phyloP scores from a whole-genome alignment of 2,888 invertebrate species.

The Zelleria hepariella region DNA sequence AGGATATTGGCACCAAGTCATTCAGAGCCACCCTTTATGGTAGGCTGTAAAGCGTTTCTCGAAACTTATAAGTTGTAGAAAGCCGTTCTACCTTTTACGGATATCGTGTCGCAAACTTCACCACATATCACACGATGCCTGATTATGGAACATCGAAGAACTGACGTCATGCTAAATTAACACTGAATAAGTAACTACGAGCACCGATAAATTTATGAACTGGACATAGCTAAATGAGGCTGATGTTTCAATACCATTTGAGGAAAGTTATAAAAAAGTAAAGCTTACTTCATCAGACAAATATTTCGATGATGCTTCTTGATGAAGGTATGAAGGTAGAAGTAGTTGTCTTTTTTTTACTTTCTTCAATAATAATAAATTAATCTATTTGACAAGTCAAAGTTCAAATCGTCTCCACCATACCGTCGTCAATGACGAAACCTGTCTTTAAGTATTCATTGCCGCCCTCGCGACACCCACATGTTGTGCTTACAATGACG shows the following conservation, averaged over 20 bases:
- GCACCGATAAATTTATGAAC: no score
- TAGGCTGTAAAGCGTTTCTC: not conserved
- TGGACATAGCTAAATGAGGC: no score
- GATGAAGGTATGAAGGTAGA: no score
- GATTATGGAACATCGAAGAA: not conserved
- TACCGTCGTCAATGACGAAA: not conserved
- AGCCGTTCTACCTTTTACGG: conserved; percentile 28
- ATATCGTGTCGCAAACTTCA: conserved; percentile 17
- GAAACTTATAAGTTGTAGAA: conserved; percentile 20
- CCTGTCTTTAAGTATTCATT: conserved; percentile 24
- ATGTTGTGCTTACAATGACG: conserved; percentile 22
- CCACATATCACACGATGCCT: not conserved
- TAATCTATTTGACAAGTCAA: not conserved
- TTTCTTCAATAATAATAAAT: not conserved
- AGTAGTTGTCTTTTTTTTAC: not conserved
- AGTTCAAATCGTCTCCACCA: conserved; percentile 17
- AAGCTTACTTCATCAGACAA: no score
- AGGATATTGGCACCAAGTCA: not conserved
- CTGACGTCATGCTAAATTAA: no score
- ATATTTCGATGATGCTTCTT: no score
- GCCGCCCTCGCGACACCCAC: conserved; percentile 44
- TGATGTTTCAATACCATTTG: no score
- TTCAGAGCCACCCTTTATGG: not conserved
- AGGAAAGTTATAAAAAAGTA: no score
- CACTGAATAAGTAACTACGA: no score